Evolutionary conservation across 2,888 invertebrate species (phyloP), one percentile per base, ranked within the genome.

Genomic region (Pocota personata): DNA sequence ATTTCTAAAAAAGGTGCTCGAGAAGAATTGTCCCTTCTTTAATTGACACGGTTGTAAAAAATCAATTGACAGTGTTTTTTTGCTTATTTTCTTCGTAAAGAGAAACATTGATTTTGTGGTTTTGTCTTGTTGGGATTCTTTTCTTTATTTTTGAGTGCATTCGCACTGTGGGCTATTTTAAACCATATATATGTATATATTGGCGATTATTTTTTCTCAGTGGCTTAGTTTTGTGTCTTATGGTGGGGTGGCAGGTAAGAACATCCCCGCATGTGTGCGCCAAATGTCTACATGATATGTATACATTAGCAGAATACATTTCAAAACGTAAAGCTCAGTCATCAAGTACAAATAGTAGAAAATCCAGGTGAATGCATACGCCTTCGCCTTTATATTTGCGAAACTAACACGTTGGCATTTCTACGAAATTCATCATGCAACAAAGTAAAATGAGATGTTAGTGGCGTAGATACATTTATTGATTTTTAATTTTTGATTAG

Each of bases 111-210:
- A 40, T 19, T 46, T 50, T 60, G 6, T 27, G 24, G 24, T 24
- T 3, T 24, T 24, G 24, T 52, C 67, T 40, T 37, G 57, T 57
- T 73, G 52, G 43, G 35, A 14, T 67, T 69, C 46, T 48, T 69
- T 62, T 40, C 14, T 14, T 37, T 6, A n/a, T 30, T 43, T 57
- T 50, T 50, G 43, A 64, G 77, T 82, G 57, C 82, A 71, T 66
- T 72, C 43, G 72, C 77, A 78, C 46, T 67, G 60, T n/a, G 27
- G 12, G 66, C 46, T 78, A 83, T 78, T 83, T 73, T 73, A 62
- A 73, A 50, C 48, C 50, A 35, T 64, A 66, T 24, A 52, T 62
- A 55, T 71, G 27, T 64, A 66, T 24, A 52, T 62, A 55, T 71
- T 71, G 37, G 40, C 32, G 62, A 71, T 62, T 57, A 21, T 16